Evolutionary conservation across 2,888 invertebrate species (phyloP), one percentile per base, ranked within the genome.

Genomic region (Orgyia antiqua): DNA sequence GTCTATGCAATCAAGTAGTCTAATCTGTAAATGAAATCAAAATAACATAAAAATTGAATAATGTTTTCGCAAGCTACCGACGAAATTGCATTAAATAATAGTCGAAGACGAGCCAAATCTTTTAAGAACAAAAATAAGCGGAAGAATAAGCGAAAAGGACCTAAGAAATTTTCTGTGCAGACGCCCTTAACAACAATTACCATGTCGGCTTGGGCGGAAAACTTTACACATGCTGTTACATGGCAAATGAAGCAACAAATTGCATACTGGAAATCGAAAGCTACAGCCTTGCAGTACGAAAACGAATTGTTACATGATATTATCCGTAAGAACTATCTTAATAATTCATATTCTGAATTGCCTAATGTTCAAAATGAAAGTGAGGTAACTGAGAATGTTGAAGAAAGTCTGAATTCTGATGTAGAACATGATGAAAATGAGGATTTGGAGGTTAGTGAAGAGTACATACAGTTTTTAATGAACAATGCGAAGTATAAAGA

Each of bases 231-330:
- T 4, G 79, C 78, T 33, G 67, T 76, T 2, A 77, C 79, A 41
- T 86, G 83, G 83, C 88, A 89, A 50, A 51, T 88, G 31, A 82
- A 87, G 51, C 88, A 90, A 45, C 87, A 89, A 66, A 45, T 89
- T 5, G 88, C 89, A 1, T 89, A 87, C 54, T 90, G 90, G 90
- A 90, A 89, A 58, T 87, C 90, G 0, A 80, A 80, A 43, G 89
- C 89, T 0, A 70, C 74, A 24, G 86, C 88, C 24, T 66, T 90
- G 27, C 87, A 89, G 56, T 80, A 87, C 44, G 90, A 90, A 65
- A 90, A 90, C 54, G 61, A 66, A 27, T 70, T 89, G 50, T 55
- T 90, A 24, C 86, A 88, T 24, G 76, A 87, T 24, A 86, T 88
- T 24, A 74, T 90, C 24, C 64, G 67, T 19, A 65, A 68, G 37